Evolutionary conservation across 2,888 invertebrate species (phyloP).

Genomic region (Agrochola lychnidis): DNA sequence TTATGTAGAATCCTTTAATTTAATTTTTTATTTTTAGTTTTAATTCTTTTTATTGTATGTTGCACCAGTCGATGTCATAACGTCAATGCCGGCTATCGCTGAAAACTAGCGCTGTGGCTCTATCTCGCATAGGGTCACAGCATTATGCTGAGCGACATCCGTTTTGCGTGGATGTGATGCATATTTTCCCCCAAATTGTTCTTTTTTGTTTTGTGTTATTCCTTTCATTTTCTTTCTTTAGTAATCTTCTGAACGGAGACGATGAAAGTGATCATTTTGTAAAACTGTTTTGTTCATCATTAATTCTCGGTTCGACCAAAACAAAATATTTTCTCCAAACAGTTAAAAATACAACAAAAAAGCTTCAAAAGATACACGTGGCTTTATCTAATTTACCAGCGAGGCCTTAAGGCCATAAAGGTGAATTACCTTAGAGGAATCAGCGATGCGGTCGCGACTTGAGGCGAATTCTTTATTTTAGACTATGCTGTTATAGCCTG

Average conservation of each 20-base stretch:
- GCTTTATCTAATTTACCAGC: slow-evolving; percentile 27
- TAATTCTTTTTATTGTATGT: no score
- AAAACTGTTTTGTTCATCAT: neutral
- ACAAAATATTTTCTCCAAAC: neutral
- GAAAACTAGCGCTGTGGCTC: no score
- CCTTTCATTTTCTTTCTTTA: neutral
- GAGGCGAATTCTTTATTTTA: slow-evolving; percentile 18
- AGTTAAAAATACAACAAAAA: neutral
- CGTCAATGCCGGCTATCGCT: no score
- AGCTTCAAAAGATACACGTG: neutral
- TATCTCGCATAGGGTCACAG: no score
- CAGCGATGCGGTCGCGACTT: slow-evolving; percentile 10
- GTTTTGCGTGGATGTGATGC: no score
- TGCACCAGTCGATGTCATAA: no score
- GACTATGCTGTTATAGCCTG: neutral
- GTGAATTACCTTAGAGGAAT: slow-evolving; percentile 36
- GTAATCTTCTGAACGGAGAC: neutral
- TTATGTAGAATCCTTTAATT: neutral
- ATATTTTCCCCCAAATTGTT: no score
- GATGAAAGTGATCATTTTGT: neutral
- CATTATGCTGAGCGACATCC: no score
- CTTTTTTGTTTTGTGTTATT: no score
- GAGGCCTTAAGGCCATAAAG: slow-evolving; percentile 29
- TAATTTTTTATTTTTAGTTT: no score
- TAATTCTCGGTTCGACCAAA: neutral